phyloP scores from a whole-genome alignment of 2,113 vertebrate species.

The Anoplopoma fimbria region DNA sequence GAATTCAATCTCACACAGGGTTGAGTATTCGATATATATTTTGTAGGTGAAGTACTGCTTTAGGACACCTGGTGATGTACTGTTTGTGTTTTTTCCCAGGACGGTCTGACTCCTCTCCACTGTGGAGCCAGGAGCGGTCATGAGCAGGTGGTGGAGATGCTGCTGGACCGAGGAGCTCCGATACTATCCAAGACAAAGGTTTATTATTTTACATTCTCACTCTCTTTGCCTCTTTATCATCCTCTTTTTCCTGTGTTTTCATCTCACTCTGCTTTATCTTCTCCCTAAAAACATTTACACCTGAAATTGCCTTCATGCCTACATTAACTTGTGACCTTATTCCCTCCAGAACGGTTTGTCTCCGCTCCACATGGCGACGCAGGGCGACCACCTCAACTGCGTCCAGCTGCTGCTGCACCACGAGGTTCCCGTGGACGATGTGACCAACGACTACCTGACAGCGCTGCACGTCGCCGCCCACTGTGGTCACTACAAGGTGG shows the following conservation, averaged over 20 bases:
- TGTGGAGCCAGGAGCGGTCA: constrained; percentile 97
- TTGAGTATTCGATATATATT: background rate
- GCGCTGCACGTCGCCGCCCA: constrained; percentile 97
- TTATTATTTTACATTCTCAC: no score
- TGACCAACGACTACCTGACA: constrained; percentile 98
- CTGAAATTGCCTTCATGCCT: no score
- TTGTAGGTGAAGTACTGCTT: no score
- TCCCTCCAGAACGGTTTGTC: constrained; percentile 89
- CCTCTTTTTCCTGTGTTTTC: no score
- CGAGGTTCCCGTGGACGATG: constrained; percentile 95
- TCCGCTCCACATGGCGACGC: constrained; percentile 97
- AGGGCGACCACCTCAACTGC: constrained; percentile 98
- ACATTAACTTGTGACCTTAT: background rate
- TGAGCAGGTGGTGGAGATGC: constrained; percentile 97
- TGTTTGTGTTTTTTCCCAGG: constrained; percentile 84
- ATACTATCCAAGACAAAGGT: constrained; percentile 99
- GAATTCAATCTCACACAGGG: background rate
- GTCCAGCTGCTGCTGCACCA: constrained; percentile 98
- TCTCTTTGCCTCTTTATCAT: no score
- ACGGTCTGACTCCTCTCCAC: constrained; percentile 96
- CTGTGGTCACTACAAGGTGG: constrained; percentile 99
- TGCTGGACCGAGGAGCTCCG: constrained; percentile 94
- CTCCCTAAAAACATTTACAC: no score
- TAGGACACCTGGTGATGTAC: background rate
- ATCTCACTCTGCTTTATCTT: no score